Conservation (phyloP, 2,888 invertebrate genomes). For the Drosophila falleni region DNA sequence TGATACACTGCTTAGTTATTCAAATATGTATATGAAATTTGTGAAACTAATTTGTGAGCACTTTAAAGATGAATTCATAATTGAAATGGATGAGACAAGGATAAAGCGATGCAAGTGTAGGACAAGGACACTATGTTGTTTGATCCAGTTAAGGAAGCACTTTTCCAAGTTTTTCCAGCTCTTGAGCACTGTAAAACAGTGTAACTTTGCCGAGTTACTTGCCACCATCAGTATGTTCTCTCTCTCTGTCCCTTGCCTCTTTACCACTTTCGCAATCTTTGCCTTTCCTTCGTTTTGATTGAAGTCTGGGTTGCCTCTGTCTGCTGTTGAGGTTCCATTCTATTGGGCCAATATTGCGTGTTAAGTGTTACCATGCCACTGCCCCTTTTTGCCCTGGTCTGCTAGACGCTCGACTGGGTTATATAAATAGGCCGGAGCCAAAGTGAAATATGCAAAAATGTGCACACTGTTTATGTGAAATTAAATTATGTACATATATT, state of each 20-base stretch:
- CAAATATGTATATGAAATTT: slow-evolving; percentile 11
- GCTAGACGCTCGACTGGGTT: slow-evolving; percentile 21
- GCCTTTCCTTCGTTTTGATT: slow-evolving; percentile 27
- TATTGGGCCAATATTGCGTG: slow-evolving; percentile 41
- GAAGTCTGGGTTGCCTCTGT: slow-evolving; percentile 22
- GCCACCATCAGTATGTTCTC: neutral
- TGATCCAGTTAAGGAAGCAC: slow-evolving; percentile 2
- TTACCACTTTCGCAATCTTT: neutral
- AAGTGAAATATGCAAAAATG: slow-evolving; percentile 50
- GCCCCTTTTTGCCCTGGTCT: neutral
- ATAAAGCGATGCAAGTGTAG: neutral
- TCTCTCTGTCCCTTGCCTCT: neutral
- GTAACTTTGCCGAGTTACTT: slow-evolving; percentile 13
- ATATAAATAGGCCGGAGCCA: slow-evolving; percentile 41
- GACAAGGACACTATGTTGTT: slow-evolving; percentile 11
- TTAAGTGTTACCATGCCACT: slow-evolving; percentile 31
- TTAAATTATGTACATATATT: slow-evolving; percentile 58
- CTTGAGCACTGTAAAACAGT: slow-evolving; percentile 13
- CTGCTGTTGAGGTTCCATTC: neutral
- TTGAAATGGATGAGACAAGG: slow-evolving; percentile 23
- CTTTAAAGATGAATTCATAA: slow-evolving; percentile 33
- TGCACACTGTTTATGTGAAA: slow-evolving; percentile 51
- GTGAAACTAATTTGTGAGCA: slow-evolving; percentile 14
- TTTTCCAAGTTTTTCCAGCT: slow-evolving; percentile 20
- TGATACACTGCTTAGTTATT: slow-evolving; percentile 13